A percentile compares a stretch with the other conserved stretches of the same genome.
phyloP scores from a whole-genome alignment of 1,140 invertebrate species.

The Drosophila albomicans region DNA sequence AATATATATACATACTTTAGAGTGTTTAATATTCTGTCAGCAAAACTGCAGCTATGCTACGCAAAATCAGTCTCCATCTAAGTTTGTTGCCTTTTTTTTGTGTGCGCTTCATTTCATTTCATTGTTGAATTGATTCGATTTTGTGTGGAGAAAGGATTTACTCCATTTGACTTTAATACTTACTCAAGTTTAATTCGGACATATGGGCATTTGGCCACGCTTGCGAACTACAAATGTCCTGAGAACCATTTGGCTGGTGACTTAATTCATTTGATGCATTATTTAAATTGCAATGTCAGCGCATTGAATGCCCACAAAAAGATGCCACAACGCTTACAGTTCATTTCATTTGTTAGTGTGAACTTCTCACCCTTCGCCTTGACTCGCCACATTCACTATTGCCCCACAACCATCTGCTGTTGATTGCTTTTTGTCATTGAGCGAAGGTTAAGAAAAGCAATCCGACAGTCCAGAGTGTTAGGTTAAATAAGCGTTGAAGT shows the following conservation, averaged over 20 bases:
- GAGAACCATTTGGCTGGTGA: constrained; percentile 41
- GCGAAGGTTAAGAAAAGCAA: constrained; percentile 4
- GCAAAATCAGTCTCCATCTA: constrained; percentile 53
- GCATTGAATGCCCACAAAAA: constrained; percentile 39
- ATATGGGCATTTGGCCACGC: not conserved
- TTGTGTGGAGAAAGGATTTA: constrained; percentile 63
- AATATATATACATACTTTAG: not conserved
- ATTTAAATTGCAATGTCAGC: constrained; percentile 70
- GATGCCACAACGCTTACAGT: constrained; percentile 34
- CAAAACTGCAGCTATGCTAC: constrained; percentile 1
- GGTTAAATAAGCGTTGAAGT: not conserved
- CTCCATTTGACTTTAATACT: constrained; percentile 66
- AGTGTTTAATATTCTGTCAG: not conserved
- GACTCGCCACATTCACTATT: not conserved
- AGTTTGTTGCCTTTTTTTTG: constrained; percentile 51
- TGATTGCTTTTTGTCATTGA: constrained; percentile 55
- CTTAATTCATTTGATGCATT: constrained; percentile 75
- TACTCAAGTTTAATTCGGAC: constrained; percentile 22
- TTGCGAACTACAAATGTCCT: not conserved
- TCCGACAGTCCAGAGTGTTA: not conserved
- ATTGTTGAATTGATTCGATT: constrained; percentile 70
- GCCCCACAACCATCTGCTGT: not conserved
- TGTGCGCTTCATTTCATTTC: constrained; percentile 63
- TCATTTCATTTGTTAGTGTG: constrained; percentile 38
- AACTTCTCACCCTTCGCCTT: not conserved